A percentile compares a stretch with the other conserved stretches of the same genome.
Conservation (phyloP, 1,140 invertebrate genomes). For the Drosophila busckii region DNA sequence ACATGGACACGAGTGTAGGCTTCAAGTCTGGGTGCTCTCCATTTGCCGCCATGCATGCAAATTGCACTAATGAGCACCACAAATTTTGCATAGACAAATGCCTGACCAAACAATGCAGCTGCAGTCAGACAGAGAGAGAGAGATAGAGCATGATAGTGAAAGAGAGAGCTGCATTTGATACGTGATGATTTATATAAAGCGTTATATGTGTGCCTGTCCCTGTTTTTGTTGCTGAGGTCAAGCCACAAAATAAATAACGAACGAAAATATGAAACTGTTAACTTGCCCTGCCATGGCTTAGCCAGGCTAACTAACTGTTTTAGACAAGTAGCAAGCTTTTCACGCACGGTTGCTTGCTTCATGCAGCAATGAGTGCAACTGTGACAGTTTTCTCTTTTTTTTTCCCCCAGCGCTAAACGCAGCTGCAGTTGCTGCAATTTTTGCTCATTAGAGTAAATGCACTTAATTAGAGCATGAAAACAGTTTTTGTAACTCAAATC, state of each 20-base stretch:
- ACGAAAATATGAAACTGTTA: conserved; percentile 22
- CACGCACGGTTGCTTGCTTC: conserved; percentile 53
- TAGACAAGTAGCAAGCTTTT: conserved; percentile 46
- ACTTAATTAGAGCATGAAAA: conserved; percentile 67
- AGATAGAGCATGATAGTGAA: background rate
- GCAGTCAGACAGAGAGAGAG: background rate
- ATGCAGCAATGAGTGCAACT: conserved; percentile 19
- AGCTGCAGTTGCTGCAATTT: conserved; percentile 37
- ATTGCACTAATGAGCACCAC: conserved; percentile 67
- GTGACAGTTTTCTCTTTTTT: conserved; percentile 20
- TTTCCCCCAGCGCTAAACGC: background rate
- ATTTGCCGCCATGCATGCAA: conserved; percentile 72
- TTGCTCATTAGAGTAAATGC: conserved; percentile 74
- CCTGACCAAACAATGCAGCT: conserved; percentile 15
- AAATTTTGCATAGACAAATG: conserved; percentile 72
- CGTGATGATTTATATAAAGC: too few relatives aligned
- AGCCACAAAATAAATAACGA: conserved; percentile 5
- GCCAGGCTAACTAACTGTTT: conserved; percentile 23
- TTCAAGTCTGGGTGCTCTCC: conserved; percentile 42
- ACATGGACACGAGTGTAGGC: conserved; percentile 30
- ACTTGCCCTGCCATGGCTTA: too few relatives aligned
- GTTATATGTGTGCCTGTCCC: too few relatives aligned
- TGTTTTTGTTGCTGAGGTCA: too few relatives aligned
- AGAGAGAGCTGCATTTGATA: background rate
- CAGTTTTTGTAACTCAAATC: conserved; percentile 21